Base-by-base conservation (phyloP, 2,888 invertebrate genomes). In the Allolobophora icterica region DNA sequence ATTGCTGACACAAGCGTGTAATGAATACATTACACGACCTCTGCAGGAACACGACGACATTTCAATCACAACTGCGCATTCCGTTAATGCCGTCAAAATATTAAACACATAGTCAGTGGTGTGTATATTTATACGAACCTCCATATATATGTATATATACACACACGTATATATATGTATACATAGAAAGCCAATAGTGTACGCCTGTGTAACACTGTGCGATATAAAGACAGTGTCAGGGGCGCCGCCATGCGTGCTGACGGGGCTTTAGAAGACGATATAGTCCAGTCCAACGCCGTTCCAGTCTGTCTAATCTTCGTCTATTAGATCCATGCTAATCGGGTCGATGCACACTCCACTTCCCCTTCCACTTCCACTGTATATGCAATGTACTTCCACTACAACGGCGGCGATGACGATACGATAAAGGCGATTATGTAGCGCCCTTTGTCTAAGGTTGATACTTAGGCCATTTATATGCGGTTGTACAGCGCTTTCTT, bases 1-100 rank as follows among this genome's bases (percentile, higher is more conserved):
- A 71, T 71, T 71, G 71, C 30, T n/a, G 71, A 71, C 71, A 71
- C 71, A 71, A n/a, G 71, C 71, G 71, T 71, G 71, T 71, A 71
- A n/a, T 71, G 71, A n/a, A n/a, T 71, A 71, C 71, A 71, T 71
- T n/a, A n/a, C 71, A 30, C n/a, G 30, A 71, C 71, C 71, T 71
- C 71, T 71, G 71, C n/a, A 71, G 30, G 71, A n/a, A 30, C 17
- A 30, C 71, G 11, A n/a, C 30, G 71, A 71, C n/a, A n/a, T 30
- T 2, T n/a, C 13, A n/a, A 13, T 71, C 71, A 71, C 71, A 71
- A n/a, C 71, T n/a, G 71, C 30, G n/a, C 71, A 71, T 71, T n/a
- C 71, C 71, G 11, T n/a, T 71, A 71, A 71, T 71, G 30, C n/a
- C 71, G 71, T n/a, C 21, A 24, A 52, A 24, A 52, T 24, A 52